Conservation (phyloP, 2,797 vertebrate species). For the Parauchenoglanis ngamensis region DNA sequence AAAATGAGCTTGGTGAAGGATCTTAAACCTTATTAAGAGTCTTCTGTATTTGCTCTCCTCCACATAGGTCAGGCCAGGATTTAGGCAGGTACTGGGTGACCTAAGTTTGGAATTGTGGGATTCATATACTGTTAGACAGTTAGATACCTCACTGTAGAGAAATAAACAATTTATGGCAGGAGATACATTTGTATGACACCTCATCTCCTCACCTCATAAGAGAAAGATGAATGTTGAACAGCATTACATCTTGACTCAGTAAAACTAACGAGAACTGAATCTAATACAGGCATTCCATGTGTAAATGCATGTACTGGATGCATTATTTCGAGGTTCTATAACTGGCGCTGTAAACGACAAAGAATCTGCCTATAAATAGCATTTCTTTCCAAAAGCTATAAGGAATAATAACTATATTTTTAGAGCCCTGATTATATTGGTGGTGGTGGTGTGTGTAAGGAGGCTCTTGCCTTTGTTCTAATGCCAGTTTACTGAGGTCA, state of each 20-base stretch:
- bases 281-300: neutral
- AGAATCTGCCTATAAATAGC: neutral
- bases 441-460: slow-evolving; percentile 58
- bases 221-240: slow-evolving; percentile 17
- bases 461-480: slow-evolving; percentile 72
- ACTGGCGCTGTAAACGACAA: neutral
- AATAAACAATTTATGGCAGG: slow-evolving; percentile 37
- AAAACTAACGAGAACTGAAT: neutral
- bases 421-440: slow-evolving; percentile 23
- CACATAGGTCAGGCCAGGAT: slow-evolving; percentile 7
- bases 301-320: neutral
- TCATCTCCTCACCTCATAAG: slow-evolving; percentile 8
- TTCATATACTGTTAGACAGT: slow-evolving; percentile 20
- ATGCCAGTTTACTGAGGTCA: slow-evolving; percentile 79
- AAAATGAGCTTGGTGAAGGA: slow-evolving; percentile 68
- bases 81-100: slow-evolving; percentile 31
- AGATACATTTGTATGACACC: slow-evolving; percentile 21
- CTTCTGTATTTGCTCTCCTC: slow-evolving; percentile 21
- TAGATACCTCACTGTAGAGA: neutral
- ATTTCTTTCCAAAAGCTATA: neutral
- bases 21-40: slow-evolving; percentile 53
- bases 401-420: slow-evolving; percentile 1
- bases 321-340: neutral
- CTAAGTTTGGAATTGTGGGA: slow-evolving; percentile 7
- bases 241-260: slow-evolving; percentile 19